Base-by-base conservation (phyloP, 1,140 invertebrate species). In the Formica selysi region DNA sequence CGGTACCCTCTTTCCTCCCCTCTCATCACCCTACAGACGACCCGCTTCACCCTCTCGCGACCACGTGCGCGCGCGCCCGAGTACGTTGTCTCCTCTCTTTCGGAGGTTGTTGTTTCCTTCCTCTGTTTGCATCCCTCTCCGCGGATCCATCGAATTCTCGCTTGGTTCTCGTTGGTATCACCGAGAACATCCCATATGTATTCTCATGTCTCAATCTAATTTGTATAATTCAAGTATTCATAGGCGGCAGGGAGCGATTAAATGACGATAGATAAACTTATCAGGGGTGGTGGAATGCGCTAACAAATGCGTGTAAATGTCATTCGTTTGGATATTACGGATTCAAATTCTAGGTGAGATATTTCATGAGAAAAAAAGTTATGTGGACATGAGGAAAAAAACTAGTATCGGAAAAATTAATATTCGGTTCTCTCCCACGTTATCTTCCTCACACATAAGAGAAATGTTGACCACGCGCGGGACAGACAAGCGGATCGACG, bases 401-500 rank as follows among this genome's bases (percentile, higher is more conserved):
- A 44, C 4, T 5, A 16, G 11, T 67, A 68, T 38, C 44, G 29
- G 6, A 5, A 16, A 26, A 74, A 74, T 83, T 73, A 73, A 83
- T 74, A 62, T 44, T 13, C 79, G 48, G 68, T 22, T 54, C 67
- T 51, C n/a, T 65, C 8, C 13, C 64, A 29, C 64, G 5, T 11
- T 22, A 22, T 41, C 2, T 41, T 38, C 8, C 0, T 41, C 38
- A 29, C 62, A 36, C 38, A 11, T 22, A 26, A 54, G 54, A 59
- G 54, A 85, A 78, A 73, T 76, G 86, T 85, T 88, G 73, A 80
- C 78, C 80, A 86, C 67, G 65, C 87, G 78, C 76, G 90, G 76
- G 85, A 76, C 59, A 76, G 86, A 83, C 73, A 65, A 64, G 85
- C 74, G 79, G 62, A 76, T 87, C 83, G 79, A 90, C 85, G 84